These are phyloP conservation scores for Argopecten irradians DNA, from an alignment of 1,140 invertebrate species.

Conservation along the genomic window DNA sequence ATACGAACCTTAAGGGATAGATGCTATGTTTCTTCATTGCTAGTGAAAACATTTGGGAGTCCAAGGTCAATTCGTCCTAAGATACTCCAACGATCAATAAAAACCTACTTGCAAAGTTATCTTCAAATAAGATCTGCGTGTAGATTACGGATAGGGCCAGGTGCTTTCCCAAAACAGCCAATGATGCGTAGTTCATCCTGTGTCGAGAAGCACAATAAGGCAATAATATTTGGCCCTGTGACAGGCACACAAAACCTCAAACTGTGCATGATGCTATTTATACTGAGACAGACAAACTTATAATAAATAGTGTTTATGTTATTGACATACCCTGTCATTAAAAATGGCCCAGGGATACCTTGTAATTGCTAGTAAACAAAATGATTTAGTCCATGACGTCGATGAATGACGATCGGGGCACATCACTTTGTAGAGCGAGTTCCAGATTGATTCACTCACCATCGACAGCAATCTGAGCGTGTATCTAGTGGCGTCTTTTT, in stretches of 20 bases:
- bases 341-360: not conserved
- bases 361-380: not conserved
- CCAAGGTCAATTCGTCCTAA: not conserved
- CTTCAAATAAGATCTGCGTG: not conserved
- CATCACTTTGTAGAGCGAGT: not conserved
- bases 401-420: not conserved
- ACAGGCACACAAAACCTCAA: not conserved
- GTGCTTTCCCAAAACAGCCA: not conserved
- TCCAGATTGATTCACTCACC: not conserved
- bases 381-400: not conserved
- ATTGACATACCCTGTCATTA: not conserved
- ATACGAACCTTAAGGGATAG: not conserved
- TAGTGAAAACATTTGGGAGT: not conserved
- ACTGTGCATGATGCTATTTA: not conserved
- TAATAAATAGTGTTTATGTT: slow-evolving; percentile 19
- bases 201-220: not conserved
- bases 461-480: not conserved
- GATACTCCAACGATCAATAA: not conserved
- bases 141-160: not conserved
- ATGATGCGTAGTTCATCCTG: not conserved
- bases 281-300: not conserved
- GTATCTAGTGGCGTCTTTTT: not conserved
- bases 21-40: not conserved
- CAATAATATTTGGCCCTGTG: not conserved
- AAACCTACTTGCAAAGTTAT: not conserved